Evolutionary conservation across 1,140 invertebrate genomes (phyloP), one percentile per base, ranked within the genome.

Genomic region (Anadara kagoshimensis): DNA sequence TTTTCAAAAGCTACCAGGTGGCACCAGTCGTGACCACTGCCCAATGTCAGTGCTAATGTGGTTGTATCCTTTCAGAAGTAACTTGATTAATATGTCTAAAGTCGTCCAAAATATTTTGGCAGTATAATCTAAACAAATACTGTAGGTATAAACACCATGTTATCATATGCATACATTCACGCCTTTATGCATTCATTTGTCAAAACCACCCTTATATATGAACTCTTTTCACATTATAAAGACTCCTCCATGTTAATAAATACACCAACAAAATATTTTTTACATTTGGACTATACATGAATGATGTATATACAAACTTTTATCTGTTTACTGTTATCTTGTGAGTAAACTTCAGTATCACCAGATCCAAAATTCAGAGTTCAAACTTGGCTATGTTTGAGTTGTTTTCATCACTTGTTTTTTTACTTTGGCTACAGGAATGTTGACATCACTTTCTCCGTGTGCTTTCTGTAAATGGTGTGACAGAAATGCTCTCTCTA

Each of bases 401-500:
- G 12, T 63, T 49, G 14, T 16, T 36, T 18, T 18, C 49, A 16
- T 51, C 16, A 51, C 10, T 51, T 16, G 16, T 51, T 18, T 16
- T 18, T 51, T 16, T 18, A 16, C 10, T 51, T 18, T 51, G 2
- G 49, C 16, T 22, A 51, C 20, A 16, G 20, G 16, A 16, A 51
- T 51, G 16, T 51, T 16, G 4, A 51, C 64, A 41, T 54, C 43
- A 49, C 59, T 14, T 12, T 74, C 44, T 14, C 49, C 41, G 44
- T 85, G 83, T 22, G 82, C 80, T 64, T 78, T 76, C 12, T 72
- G 61, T 8, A 57, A 47, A 69, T 85, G 83, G 22, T 78, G 54
- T 8, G 63, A 54, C 1, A 85, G 76, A 56, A 78, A 85, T 16
- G 63, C 47, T 64, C 69, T 74, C 45, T 81, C 73, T 3, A 84